Evolutionary conservation across 1,140 invertebrate genomes (phyloP).

Genomic region (Aethina tumida): DNA sequence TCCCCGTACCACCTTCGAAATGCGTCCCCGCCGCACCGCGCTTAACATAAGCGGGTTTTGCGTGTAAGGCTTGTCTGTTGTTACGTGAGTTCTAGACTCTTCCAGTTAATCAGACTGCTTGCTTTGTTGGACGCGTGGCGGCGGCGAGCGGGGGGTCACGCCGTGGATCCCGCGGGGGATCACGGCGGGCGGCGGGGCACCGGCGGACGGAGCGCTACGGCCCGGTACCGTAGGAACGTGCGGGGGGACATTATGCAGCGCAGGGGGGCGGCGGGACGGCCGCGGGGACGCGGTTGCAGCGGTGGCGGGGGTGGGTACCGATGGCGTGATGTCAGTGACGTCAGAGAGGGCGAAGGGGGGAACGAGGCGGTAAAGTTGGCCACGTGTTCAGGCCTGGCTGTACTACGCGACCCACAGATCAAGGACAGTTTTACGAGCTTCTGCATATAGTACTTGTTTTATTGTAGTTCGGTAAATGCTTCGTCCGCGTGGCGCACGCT

Average conservation of each 20-base stretch:
- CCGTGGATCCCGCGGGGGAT: background rate
- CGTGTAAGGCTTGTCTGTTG: too few species aligned
- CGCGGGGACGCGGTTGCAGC: conserved; percentile 17
- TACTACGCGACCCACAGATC: conserved; percentile 39
- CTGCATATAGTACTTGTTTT: conserved; percentile 35
- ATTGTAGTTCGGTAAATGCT: conserved; percentile 25
- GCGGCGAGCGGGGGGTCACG: too few species aligned
- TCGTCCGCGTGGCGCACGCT: conserved; percentile 18
- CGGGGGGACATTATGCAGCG: too few species aligned
- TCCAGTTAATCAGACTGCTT: too few species aligned
- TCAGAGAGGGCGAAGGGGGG: conserved; percentile 19
- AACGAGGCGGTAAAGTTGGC: conserved; percentile 22
- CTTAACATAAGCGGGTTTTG: too few species aligned
- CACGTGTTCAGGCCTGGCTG: conserved; percentile 34
- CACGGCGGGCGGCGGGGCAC: background rate
- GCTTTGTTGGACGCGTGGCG: too few species aligned
- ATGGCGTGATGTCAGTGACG: conserved; percentile 31
- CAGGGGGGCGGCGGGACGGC: conserved; percentile 23
- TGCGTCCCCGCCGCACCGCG: too few species aligned
- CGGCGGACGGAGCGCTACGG: conserved; percentile 13
- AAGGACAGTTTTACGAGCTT: conserved; percentile 38
- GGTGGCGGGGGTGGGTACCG: conserved; percentile 19
- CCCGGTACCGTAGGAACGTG: conserved; percentile 20
- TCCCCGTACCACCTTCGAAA: too few species aligned
- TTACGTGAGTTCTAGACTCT: too few species aligned